Evolutionary conservation across 2,888 invertebrate genomes (phyloP).

Genomic region (Fragum whitleyi): DNA sequence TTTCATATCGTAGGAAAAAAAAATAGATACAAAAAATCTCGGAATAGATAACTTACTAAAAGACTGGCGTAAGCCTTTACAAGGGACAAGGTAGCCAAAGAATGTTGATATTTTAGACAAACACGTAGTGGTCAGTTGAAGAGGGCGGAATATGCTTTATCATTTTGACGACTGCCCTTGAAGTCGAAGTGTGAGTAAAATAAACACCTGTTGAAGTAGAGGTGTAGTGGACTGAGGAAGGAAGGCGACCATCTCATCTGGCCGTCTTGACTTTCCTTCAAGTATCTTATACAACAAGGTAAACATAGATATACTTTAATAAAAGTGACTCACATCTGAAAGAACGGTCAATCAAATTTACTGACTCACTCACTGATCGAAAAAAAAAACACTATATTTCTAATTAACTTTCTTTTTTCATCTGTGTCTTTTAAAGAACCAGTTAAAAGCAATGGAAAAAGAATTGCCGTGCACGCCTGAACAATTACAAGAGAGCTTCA

Average conservation of each 20-base stretch:
- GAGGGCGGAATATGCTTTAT: constrained; percentile 2
- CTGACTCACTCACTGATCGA: no score
- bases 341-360: no score
- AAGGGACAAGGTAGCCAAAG: background rate
- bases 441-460: no score
- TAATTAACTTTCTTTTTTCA: no score
- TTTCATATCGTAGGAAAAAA: no score
- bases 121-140: constrained; percentile 24
- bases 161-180: constrained; percentile 24
- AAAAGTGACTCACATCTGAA: background rate
- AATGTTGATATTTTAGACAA: constrained; percentile 37
- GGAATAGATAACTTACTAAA: no score
- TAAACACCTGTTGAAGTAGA: constrained; percentile 23
- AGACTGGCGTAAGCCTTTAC: no score
- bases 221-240: background rate
- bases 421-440: no score
- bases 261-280: background rate
- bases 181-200: constrained; percentile 17
- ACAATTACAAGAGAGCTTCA: no score
- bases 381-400: no score
- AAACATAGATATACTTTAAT: background rate
- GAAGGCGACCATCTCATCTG: background rate
- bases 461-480: no score
- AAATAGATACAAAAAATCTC: no score
- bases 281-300: background rate